phyloP scores from a whole-genome alignment of 1,140 invertebrate species.

The Drosophila sucinea region DNA sequence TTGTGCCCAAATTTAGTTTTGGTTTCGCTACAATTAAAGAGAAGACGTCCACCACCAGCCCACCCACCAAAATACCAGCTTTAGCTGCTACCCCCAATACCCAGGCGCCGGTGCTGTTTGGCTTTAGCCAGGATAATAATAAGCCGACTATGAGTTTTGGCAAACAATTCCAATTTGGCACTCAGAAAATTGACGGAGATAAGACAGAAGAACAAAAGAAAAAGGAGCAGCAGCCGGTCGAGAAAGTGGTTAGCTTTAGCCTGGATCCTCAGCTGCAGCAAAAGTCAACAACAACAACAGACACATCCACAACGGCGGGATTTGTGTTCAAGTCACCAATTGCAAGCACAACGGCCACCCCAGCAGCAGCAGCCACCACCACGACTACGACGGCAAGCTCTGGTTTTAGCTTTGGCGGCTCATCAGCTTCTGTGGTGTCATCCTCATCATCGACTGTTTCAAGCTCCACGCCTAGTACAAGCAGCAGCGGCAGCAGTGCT shows the following conservation, averaged over 20 bases:
- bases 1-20: slow-evolving; percentile 84
- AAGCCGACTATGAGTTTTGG: slow-evolving; percentile 4
- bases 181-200: slow-evolving; percentile 10
- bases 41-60: slow-evolving; percentile 17
- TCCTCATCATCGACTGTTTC: slow-evolving; percentile 30
- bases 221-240: slow-evolving; percentile 5
- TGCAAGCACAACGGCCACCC: background rate
- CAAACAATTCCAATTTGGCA: slow-evolving; percentile 10
- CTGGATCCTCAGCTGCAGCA: background rate
- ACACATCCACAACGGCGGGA: slow-evolving; percentile 1
- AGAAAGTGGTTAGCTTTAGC: slow-evolving; percentile 15
- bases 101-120: background rate
- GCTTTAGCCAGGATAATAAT: slow-evolving; percentile 19
- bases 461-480: slow-evolving; percentile 23
- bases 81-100: background rate
- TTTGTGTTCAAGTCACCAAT: slow-evolving; percentile 1
- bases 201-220: background rate
- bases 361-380: background rate
- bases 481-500: background rate
- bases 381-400: background rate
- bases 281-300: slow-evolving; percentile 5
- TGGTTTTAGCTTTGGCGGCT: too few species aligned
- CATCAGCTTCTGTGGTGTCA: slow-evolving; percentile 4
- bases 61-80: background rate
- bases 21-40: slow-evolving; percentile 77